Evolutionary conservation across 30 jellyfish, hydroid and myxozoan species (phyloP).

Genomic region (Aurelia aurita complex sp. Pacific): DNA sequence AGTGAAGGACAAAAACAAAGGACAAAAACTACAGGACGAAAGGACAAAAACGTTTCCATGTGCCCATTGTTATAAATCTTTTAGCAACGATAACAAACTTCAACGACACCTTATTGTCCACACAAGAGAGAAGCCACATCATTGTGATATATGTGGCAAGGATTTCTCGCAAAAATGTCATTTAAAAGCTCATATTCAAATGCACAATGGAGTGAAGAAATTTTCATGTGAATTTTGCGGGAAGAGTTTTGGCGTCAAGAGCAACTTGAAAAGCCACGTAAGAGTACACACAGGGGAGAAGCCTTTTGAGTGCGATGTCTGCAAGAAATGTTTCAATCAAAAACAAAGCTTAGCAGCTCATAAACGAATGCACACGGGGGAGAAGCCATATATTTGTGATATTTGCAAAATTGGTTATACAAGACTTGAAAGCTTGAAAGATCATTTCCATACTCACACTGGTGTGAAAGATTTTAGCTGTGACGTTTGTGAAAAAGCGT

Average conservation of each 20-base stretch:
- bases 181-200: slow-evolving; percentile 5
- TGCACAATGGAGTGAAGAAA: slow-evolving; percentile 23
- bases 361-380: slow-evolving; percentile 21
- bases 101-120: slow-evolving; percentile 16
- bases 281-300: slow-evolving; percentile 24
- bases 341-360: slow-evolving; percentile 6
- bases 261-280: slow-evolving; percentile 13
- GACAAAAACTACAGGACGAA: neutral
- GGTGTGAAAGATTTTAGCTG: neutral
- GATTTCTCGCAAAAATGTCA: slow-evolving; percentile 10
- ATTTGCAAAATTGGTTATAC: slow-evolving; percentile 18
- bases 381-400: slow-evolving; percentile 44
- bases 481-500: slow-evolving; percentile 30
- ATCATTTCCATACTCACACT: slow-evolving; percentile 28
- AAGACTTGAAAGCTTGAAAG: neutral
- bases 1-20: neutral
- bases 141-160: slow-evolving; percentile 33
- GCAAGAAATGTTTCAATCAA: slow-evolving; percentile 22
- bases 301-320: slow-evolving; percentile 30
- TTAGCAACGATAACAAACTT: neutral
- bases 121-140: slow-evolving; percentile 22
- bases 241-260: neutral
- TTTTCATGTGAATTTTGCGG: slow-evolving; percentile 41
- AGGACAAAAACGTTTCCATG: neutral
- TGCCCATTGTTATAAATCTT: neutral